Base-by-base conservation (phyloP, 1,140 invertebrate genomes). In the Muscidifurax raptorellus region DNA sequence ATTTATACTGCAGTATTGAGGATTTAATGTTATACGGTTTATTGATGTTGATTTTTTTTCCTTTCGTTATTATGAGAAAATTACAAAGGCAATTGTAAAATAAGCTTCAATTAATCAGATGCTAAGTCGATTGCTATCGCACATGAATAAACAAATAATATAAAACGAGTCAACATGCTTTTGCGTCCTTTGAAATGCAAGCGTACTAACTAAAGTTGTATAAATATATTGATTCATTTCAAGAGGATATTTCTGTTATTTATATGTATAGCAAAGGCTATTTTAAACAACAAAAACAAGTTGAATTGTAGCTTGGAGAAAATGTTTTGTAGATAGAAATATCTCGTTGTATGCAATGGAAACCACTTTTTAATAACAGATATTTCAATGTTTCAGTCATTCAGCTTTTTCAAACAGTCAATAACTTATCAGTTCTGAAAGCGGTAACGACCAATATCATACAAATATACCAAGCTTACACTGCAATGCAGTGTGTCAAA, bases 51-150 rank as follows among this genome's bases (percentile, higher is more conserved):
- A 1, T 22, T 18, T n/a, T 22, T 47, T 12, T n/a, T 59, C 7
- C 5, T 85, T 85, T 85, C 85, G 69, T 86, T 86, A 59, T 40
- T 2, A 25, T 80, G n/a, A 28, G 13, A 40, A 66, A 40, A 32
- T 25, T 59, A 25, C 3, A 69, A 67, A 80, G 52, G 52, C 32
- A 69, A 80, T 80, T 69, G 64, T 80, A 25, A 67, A 80, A 3
- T 66, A 80, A 67, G 25, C 64, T 80, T 80, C 3, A 27, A 80
- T 27, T 10, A 80, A 22, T 27, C 66, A 47, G 27, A 52, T 76
- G 74, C 74, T 40, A 47, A 2, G 52, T 27, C 52, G n/a, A 36
- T 22, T 40, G 28, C 18, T 1, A n/a, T 36, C 22, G 28, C 71
- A 32, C 2, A 15, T 69, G 25, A n/a, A n/a, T n/a, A n/a, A n/a